These are phyloP conservation scores for Drosophila sp. DNA, from an alignment of 1,140 invertebrate genomes.

Conservation along the genomic window DNA sequence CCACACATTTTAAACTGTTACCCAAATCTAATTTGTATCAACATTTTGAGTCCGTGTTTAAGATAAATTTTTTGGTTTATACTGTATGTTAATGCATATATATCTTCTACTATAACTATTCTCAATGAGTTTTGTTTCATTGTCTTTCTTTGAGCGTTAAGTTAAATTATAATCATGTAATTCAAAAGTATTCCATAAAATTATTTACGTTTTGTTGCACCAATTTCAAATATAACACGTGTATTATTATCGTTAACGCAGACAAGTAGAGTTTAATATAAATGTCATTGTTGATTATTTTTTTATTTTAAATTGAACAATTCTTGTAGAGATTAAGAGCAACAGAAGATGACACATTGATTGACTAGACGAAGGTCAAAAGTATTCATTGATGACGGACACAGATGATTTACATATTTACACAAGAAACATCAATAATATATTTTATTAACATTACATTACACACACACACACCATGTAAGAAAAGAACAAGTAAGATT, in stretches of 20 bases:
- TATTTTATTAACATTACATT: slow-evolving; percentile 24
- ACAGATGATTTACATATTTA: slow-evolving; percentile 28
- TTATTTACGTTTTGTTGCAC: background rate
- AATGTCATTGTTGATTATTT: slow-evolving; percentile 27
- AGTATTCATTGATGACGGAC: slow-evolving; percentile 22
- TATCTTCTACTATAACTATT: slow-evolving; percentile 5
- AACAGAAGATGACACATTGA: slow-evolving; percentile 1
- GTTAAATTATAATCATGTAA: background rate
- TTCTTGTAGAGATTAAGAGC: slow-evolving; percentile 1
- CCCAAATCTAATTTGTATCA: slow-evolving; percentile 20
- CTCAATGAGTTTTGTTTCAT: slow-evolving; percentile 26
- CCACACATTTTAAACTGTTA: slow-evolving; percentile 42
- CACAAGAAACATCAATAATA: slow-evolving; percentile 45
- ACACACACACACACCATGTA: slow-evolving; percentile 55
- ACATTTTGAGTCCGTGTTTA: slow-evolving; percentile 4
- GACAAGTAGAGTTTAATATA: slow-evolving; percentile 40
- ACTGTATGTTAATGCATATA: background rate
- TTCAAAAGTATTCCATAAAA: background rate
- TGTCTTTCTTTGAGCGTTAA: background rate
- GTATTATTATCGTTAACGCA: slow-evolving; percentile 65
- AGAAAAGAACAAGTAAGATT: slow-evolving; percentile 54
- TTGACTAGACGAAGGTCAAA: slow-evolving; percentile 9
- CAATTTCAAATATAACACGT: slow-evolving; percentile 27
- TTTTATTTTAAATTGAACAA: slow-evolving; percentile 31
- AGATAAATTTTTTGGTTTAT: slow-evolving; percentile 2